Evolutionary conservation across 92 coral and sea anemone species (phyloP).

Genomic region (Zoanthus gigantus): DNA sequence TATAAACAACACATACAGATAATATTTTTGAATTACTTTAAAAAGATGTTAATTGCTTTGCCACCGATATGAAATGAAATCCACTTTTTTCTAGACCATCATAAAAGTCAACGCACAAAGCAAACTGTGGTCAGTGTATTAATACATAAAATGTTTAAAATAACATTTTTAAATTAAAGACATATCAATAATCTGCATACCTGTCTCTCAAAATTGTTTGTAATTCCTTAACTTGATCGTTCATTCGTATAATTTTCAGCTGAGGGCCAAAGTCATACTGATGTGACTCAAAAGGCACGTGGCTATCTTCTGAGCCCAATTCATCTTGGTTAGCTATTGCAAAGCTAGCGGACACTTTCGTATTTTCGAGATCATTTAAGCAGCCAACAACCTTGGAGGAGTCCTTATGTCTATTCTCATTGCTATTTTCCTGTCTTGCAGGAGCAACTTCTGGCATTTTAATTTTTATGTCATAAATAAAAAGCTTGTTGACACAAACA

Average conservation of each 20-base stretch:
- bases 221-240: constrained; percentile 92
- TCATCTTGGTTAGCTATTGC: not conserved
- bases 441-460: constrained; percentile 33
- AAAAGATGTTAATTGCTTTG: not conserved
- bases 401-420: constrained; percentile 13
- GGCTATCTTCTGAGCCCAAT: not conserved
- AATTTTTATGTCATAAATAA: not conserved
- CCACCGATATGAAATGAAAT: not conserved
- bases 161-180: not conserved
- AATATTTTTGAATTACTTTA: not conserved
- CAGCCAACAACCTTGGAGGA: constrained; percentile 2
- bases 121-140: not conserved
- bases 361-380: not conserved
- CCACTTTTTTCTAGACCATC: not conserved
- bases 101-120: not conserved
- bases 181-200: constrained; percentile 38
- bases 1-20: too few relatives aligned
- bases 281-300: constrained; percentile 32
- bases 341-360: not conserved
- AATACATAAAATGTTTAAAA: not conserved
- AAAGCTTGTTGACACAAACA: not conserved
- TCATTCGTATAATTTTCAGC: constrained; percentile 84
- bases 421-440: constrained; percentile 30
- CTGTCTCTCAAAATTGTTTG: constrained; percentile 94
- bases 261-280: constrained; percentile 75